phyloP scores from a whole-genome alignment of 1,140 invertebrate genomes.

The Rhyzopertha dominica region DNA sequence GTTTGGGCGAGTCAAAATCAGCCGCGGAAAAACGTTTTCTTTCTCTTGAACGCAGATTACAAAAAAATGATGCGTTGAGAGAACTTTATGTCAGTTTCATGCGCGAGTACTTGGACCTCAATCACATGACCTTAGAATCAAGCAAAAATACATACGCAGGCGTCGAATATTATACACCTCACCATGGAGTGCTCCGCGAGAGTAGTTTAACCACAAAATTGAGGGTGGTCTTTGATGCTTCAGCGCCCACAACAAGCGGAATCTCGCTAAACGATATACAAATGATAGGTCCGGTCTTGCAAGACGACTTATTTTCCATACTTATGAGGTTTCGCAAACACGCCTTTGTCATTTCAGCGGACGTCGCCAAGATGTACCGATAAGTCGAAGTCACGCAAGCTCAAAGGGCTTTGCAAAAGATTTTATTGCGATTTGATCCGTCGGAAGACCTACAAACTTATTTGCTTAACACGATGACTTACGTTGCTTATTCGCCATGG shows the following conservation, averaged over 20 bases:
- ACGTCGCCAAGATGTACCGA: constrained; percentile 44
- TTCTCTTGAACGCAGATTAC: constrained; percentile 34
- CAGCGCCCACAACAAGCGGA: constrained; percentile 26
- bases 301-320: constrained; percentile 33
- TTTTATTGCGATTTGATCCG: constrained; percentile 34
- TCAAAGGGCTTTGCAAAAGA: constrained; percentile 34
- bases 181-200: constrained; percentile 42
- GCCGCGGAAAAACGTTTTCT: constrained; percentile 34
- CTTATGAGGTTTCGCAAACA: constrained; percentile 37
- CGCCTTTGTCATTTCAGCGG: constrained; percentile 26
- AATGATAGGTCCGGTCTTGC: constrained; percentile 24
- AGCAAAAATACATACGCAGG: not conserved
- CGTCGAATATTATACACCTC: constrained; percentile 41
- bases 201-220: constrained; percentile 33
- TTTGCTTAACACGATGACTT: no score
- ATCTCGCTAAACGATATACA: constrained; percentile 28
- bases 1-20: constrained; percentile 32
- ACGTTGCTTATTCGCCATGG: no score
- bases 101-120: constrained; percentile 13
- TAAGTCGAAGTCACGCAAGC: constrained; percentile 29
- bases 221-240: constrained; percentile 40
- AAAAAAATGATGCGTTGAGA: constrained; percentile 22
- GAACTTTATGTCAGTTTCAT: constrained; percentile 12
- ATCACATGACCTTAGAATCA: constrained; percentile 10
- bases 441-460: no score